These are phyloP conservation scores for Mimumesa dahlbomi DNA, from an alignment of 2,888 invertebrate genomes.

Conservation along the genomic window DNA sequence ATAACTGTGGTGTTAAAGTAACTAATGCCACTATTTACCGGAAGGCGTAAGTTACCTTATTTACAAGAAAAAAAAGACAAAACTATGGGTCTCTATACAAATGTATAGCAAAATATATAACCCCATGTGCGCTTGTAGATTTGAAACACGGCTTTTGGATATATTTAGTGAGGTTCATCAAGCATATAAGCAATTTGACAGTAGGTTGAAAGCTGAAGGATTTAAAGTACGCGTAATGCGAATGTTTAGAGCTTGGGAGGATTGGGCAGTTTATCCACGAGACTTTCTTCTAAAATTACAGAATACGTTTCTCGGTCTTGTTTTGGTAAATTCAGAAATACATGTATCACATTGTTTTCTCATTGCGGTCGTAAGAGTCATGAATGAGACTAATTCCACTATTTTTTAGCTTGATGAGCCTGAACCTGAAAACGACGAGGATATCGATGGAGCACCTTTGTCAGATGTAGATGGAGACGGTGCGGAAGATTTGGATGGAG, in stretches of 20 bases:
- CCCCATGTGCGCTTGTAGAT: slow-evolving; percentile 84
- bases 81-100: slow-evolving; percentile 3
- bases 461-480: slow-evolving; percentile 81
- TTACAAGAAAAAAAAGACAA: slow-evolving; percentile 10
- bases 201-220: slow-evolving; percentile 96
- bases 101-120: slow-evolving; percentile 17
- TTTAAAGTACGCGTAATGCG: slow-evolving; percentile 94
- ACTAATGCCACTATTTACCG: slow-evolving; percentile 97
- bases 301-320: slow-evolving; percentile 93
- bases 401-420: slow-evolving; percentile 71
- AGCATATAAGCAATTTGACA: slow-evolving; percentile 88
- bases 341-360: background rate
- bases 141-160: slow-evolving; percentile 90
- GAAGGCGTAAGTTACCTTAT: slow-evolving; percentile 85
- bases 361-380: no score
- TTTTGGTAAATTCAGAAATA: slow-evolving; percentile 65
- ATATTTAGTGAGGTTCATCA: slow-evolving; percentile 89
- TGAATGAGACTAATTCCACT: slow-evolving; percentile 9
- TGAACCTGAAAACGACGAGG: slow-evolving; percentile 83
- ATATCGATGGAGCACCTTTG: slow-evolving; percentile 86
- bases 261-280: slow-evolving; percentile 97
- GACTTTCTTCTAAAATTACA: slow-evolving; percentile 94
- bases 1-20: slow-evolving; percentile 98
- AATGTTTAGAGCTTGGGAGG: slow-evolving; percentile 98
- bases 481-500: slow-evolving; percentile 83